A percentile compares a stretch with the other conserved stretches of the same genome.
phyloP scores from a whole-genome alignment of 2,888 invertebrate genomes.

The Perithous albicinctus region DNA sequence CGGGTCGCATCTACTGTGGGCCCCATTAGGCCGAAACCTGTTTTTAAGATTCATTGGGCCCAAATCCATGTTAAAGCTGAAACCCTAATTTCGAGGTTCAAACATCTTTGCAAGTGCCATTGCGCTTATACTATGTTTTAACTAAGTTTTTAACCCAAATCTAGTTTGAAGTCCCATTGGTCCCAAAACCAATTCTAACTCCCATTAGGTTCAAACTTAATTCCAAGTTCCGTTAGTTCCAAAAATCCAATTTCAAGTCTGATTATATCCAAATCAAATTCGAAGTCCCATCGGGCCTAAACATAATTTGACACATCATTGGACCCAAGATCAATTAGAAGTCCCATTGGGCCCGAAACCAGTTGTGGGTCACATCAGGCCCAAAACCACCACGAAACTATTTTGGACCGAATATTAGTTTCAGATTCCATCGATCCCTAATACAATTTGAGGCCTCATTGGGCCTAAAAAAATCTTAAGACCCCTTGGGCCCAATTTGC shows the following conservation, averaged over 20 bases:
- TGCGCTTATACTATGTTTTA: too few species aligned
- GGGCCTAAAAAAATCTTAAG: not conserved
- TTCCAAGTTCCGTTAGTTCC: not conserved
- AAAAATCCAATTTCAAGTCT: not conserved
- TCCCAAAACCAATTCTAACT: not conserved
- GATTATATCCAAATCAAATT: not conserved
- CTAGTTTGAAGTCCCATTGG: not conserved
- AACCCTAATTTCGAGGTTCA: too few species aligned
- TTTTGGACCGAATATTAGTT: too few species aligned
- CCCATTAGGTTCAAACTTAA: not conserved
- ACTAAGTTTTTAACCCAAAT: too few species aligned
- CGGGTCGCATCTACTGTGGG: not conserved
- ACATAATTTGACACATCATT: not conserved
- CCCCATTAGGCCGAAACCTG: slow-evolving; percentile 3
- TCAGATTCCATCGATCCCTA: not conserved
- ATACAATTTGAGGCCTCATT: too few species aligned
- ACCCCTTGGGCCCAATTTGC: not conserved
- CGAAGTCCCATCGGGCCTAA: not conserved
- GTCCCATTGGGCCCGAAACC: not conserved
- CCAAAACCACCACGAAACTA: too few species aligned
- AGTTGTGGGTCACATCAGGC: not conserved
- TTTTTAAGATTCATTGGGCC: not conserved
- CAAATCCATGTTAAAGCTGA: too few species aligned
- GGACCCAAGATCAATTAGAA: not conserved
- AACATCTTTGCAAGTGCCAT: too few species aligned